Evolutionary conservation across 92 coral and sea anemone genomes (phyloP), one percentile per base, ranked within the genome.

Genomic region (Isaurus tuberculatus): DNA sequence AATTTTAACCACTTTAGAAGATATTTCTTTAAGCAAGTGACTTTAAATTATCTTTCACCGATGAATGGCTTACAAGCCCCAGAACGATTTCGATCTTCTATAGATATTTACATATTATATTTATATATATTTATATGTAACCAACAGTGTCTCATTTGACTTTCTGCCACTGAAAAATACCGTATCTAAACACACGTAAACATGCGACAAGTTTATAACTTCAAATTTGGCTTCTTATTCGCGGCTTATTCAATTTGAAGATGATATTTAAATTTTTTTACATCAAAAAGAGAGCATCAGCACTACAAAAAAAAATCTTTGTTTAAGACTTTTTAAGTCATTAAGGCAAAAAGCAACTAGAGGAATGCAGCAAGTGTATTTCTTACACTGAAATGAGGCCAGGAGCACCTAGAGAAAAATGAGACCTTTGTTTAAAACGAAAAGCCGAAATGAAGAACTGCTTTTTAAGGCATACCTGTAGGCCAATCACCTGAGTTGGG

Each of bases 401-500:
- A 44, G 51, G 51, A 44, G 51, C 51, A 44, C 51, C 51, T 44
- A 44, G 51, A 44, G 51, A 44, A 44, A 44, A 44, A 44, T 44
- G 51, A 44, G 51, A 44, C 51, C 51, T 44, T 44, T 44, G 51
- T 44, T 44, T 44, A 44, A 44, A 44, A 44, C 51, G 15, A 53
- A 16, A 53, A 53, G 22, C 61, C 22, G 61, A 53, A 53, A 16
- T 16, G 20, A 53, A 16, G 23, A 53, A 53, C 61, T 53, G 61
- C 61, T 53, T 53, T 53, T 53, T 53, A 19, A 53, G 61, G 26
- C n/a, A 53, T 53, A 19, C 61, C 61, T 53, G 61, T 16, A 16
- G 61, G 61, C 61, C 6, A 53, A 53, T 53, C 61, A 19, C 61
- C 25, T 53, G 61, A 53, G 16, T 53, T 53, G 61, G 61, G 61